Evolutionary conservation across 35 echinoderm and acorn worm genomes (phyloP).

Genomic region (Apostichopus parvimensis): DNA sequence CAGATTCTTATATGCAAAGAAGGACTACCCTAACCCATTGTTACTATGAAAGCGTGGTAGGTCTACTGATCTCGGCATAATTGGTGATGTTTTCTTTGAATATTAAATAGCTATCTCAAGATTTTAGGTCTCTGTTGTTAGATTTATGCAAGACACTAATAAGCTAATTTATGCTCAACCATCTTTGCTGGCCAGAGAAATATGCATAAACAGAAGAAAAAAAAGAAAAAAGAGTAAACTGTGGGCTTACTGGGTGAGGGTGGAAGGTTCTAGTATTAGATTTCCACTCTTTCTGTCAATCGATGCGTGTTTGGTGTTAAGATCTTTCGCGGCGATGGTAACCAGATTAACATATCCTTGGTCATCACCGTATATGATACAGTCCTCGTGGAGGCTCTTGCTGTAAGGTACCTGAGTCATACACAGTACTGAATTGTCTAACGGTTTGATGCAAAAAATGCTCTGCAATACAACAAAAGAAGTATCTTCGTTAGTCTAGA

Average conservation of each 20-base stretch:
- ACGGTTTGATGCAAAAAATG: constrained; percentile 93
- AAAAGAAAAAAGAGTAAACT: background rate
- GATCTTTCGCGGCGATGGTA: constrained; percentile 92
- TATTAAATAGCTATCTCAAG: too few species aligned
- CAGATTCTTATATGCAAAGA: too few species aligned
- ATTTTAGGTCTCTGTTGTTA: too few species aligned
- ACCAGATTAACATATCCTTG: constrained; percentile 88
- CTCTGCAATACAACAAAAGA: constrained; percentile 7
- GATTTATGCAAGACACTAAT: too few species aligned
- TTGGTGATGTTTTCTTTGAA: too few species aligned
- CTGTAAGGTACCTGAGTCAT: constrained; percentile 88
- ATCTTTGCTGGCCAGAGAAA: too few species aligned
- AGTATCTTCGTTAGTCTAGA: too few species aligned
- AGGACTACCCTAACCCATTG: too few species aligned
- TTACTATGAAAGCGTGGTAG: too few species aligned
- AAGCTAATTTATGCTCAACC: too few species aligned
- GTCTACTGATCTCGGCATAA: too few species aligned
- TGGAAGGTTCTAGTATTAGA: constrained; percentile 82
- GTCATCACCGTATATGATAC: constrained; percentile 89
- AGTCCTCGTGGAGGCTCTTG: constrained; percentile 90
- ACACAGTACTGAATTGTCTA: constrained; percentile 94
- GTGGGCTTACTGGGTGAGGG: constrained; percentile 82
- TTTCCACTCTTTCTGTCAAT: constrained; percentile 87
- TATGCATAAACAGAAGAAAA: background rate
- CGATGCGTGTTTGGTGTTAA: constrained; percentile 96